phyloP scores from a whole-genome alignment of 2,888 invertebrate species.

The Apantesis nais region DNA sequence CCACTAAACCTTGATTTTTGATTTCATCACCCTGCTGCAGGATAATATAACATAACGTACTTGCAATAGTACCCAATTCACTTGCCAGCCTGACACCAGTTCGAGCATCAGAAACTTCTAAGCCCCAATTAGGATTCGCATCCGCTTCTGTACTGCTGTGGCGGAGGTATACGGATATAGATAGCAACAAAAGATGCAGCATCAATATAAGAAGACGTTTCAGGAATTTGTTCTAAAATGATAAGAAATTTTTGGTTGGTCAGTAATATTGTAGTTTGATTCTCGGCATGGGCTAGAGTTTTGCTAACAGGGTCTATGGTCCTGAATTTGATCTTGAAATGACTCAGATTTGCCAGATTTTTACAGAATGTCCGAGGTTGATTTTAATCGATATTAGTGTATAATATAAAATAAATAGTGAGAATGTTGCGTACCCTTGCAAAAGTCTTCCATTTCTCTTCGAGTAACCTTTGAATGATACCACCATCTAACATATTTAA shows the following conservation, averaged over 20 bases:
- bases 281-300: no score
- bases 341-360: not conserved
- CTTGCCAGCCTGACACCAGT: conserved; percentile 88
- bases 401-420: not conserved
- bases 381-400: no score
- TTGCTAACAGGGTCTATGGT: not conserved
- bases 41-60: conserved; percentile 94
- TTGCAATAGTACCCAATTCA: conserved; percentile 94
- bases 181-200: conserved; percentile 94
- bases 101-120: conserved; percentile 68
- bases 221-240: conserved; percentile 93
- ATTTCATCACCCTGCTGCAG: conserved; percentile 98
- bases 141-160: conserved; percentile 81
- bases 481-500: conserved; percentile 99
- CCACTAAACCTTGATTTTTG: conserved; percentile 95
- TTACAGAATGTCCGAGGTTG: not conserved
- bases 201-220: conserved; percentile 95
- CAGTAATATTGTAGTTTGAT: no score
- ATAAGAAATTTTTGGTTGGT: not conserved
- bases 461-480: conserved; percentile 97
- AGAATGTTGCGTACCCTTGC: conserved; percentile 89
- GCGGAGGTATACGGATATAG: conserved; percentile 96
- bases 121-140: conserved; percentile 71
- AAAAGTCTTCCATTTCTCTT: conserved; percentile 99
- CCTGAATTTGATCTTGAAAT: not conserved